phyloP scores from a whole-genome alignment of 2,113 vertebrate genomes.

The Vulpes vulpes region DNA sequence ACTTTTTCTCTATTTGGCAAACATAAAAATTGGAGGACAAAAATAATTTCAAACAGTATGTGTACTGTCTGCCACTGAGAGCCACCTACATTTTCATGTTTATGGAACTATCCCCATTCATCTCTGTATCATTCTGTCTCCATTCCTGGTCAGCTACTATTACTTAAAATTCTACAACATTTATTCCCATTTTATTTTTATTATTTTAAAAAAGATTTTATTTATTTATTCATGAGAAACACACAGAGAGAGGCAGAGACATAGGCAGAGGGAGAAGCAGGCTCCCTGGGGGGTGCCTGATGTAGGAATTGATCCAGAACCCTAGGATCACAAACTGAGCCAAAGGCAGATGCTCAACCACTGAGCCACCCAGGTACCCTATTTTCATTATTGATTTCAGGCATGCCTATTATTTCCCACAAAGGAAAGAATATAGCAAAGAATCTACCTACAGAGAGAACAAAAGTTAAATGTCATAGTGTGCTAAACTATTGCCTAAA shows the following conservation, averaged over 20 bases:
- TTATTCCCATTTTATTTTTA: neutral
- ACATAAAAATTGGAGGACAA: constrained; percentile 22
- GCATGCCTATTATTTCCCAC: neutral
- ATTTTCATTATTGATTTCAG: constrained; percentile 46
- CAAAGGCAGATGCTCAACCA: too few species aligned
- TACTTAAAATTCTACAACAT: neutral
- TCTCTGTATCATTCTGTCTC: neutral
- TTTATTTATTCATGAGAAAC: too few species aligned
- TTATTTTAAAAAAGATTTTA: neutral
- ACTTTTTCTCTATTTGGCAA: neutral
- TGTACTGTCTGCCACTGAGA: neutral
- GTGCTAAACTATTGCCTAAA: neutral
- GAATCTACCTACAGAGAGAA: neutral
- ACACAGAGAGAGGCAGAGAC: too few species aligned
- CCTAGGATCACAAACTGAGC: too few species aligned
- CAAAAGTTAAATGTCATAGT: neutral
- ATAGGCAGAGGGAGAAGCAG: too few species aligned
- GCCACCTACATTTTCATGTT: neutral
- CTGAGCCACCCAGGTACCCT: neutral
- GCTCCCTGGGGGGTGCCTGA: too few species aligned
- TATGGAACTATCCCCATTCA: neutral
- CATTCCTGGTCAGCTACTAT: neutral
- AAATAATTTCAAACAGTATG: constrained; percentile 12
- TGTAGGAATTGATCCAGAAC: too few species aligned
- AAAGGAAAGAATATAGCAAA: neutral